Base-by-base conservation (phyloP, 2,113 vertebrate genomes). In the Tetraodon nigroviridis region DNA sequence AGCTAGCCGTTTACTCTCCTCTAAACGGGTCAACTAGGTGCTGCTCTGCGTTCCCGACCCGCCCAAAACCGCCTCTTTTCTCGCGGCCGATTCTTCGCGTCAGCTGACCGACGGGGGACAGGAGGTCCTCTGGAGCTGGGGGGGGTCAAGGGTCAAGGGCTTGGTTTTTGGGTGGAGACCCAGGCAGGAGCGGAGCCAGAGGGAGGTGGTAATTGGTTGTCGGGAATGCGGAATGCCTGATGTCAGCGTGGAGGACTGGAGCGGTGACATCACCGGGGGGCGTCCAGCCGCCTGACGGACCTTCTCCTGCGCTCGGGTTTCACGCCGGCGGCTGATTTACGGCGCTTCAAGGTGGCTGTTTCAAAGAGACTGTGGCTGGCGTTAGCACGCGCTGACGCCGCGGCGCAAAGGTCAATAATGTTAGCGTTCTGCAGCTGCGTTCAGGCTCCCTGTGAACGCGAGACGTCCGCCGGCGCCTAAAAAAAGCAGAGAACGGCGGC, bases 71-170 rank as follows among this genome's bases (percentile, higher is more conserved):
- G 47, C 10, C 13, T 12, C 81, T 91, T 88, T 89, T 89, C 84
- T 69, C 59, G 84, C 83, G 58, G 45, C 76, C 86, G 88, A 89
- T 91, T 88, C 89, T 89, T 76, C 75, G 65, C 60, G 19, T 57
- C 66, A 55, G 58, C 73, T 76, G 82, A 78, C 47, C 10, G 69
- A 75, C 70, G 41, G 71, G 71, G 51, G 67, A 21, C 59, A 74
- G 12, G 75, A 57, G 72, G 71, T 74, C 42, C 55, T 67, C 60
- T 42, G 42, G 10, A 58, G 42, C 40, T 22, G 49, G 51, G 13
- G 71, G 82, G 50, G 69, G 71, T 42, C 59, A 61, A 22, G 5
- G 67, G 66, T 24, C 22, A 24, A 24, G 22, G 22, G 22, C 22
- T 55, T 11, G 32, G 68, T 61, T 37, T 12, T 62, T 56, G 66